These are phyloP conservation scores for Poeciliopsis infans DNA, from an alignment of 2,797 vertebrate species.

Conservation along the genomic window DNA sequence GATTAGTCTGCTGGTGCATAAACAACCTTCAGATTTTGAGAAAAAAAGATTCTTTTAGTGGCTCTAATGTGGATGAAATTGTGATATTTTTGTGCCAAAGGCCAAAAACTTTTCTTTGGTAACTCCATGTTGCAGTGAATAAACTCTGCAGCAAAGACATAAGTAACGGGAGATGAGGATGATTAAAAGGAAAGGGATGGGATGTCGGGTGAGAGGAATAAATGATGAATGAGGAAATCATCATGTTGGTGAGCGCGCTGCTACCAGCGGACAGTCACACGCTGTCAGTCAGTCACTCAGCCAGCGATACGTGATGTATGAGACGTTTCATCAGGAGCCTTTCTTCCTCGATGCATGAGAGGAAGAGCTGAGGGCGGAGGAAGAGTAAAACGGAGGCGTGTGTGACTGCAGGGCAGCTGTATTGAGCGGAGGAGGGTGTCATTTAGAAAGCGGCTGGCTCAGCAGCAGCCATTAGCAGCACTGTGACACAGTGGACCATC, in stretches of 20 bases:
- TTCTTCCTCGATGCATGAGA: slow-evolving; percentile 46
- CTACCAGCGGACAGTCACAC: slow-evolving; percentile 49
- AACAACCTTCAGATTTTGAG: too few relatives aligned
- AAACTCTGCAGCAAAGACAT: slow-evolving; percentile 43
- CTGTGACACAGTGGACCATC: slow-evolving; percentile 76
- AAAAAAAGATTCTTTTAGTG: too few relatives aligned
- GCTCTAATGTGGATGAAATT: neutral
- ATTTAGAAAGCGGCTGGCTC: slow-evolving; percentile 81
- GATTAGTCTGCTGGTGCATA: too few relatives aligned
- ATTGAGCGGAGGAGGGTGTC: slow-evolving; percentile 77
- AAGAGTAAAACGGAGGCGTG: slow-evolving; percentile 32
- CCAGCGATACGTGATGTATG: slow-evolving; percentile 54
- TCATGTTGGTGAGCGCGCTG: slow-evolving; percentile 44
- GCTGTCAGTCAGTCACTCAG: slow-evolving; percentile 56
- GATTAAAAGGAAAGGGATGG: slow-evolving; percentile 58
- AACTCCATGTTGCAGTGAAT: slow-evolving; percentile 48
- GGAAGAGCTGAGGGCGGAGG: slow-evolving; percentile 41
- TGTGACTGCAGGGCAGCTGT: slow-evolving; percentile 72
- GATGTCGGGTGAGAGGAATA: slow-evolving; percentile 35
- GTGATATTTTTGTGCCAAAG: slow-evolving; percentile 33
- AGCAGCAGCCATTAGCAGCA: slow-evolving; percentile 79
- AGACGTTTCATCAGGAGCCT: slow-evolving; percentile 65
- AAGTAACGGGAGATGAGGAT: slow-evolving; percentile 45
- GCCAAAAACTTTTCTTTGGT: slow-evolving; percentile 64
- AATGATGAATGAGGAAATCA: slow-evolving; percentile 62